A percentile compares a stretch with the other conserved stretches of the same genome.
phyloP scores from a whole-genome alignment of 2,113 vertebrate species.

The Erythrocebus patas region DNA sequence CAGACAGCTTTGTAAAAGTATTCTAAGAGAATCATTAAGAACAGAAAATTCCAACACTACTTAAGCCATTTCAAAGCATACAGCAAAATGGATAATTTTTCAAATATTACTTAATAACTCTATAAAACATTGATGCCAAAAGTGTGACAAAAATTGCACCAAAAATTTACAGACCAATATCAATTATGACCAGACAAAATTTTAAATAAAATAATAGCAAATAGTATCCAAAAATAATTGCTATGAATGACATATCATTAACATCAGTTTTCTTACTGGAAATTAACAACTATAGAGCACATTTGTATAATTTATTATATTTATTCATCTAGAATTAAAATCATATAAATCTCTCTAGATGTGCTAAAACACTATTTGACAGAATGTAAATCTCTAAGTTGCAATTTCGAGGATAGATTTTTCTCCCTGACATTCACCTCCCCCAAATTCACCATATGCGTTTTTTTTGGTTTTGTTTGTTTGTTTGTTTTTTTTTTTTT shows the following conservation, averaged over 20 bases:
- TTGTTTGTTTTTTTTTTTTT: slow-evolving; percentile 62
- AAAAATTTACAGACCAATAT: neutral
- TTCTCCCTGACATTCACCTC: neutral
- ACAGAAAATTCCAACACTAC: neutral
- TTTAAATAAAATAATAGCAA: neutral
- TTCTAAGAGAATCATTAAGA: neutral
- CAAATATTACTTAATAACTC: neutral
- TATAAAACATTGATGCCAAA: neutral
- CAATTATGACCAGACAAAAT: neutral
- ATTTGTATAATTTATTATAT: neutral
- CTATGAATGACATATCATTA: neutral
- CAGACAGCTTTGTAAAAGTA: neutral
- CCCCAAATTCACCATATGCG: slow-evolving; percentile 1
- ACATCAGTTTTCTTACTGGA: neutral
- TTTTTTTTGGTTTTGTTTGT: slow-evolving; percentile 57
- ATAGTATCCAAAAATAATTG: neutral
- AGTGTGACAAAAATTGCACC: neutral
- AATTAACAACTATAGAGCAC: neutral
- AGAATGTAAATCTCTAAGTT: neutral
- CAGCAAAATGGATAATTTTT: neutral
- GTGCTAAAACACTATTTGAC: neutral
- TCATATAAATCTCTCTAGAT: neutral
- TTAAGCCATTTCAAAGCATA: neutral
- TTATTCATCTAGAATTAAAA: neutral
- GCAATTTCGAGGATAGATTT: no score